Base-by-base conservation (phyloP, 2,888 invertebrate genomes). In the Euspilapteryx auroguttella region DNA sequence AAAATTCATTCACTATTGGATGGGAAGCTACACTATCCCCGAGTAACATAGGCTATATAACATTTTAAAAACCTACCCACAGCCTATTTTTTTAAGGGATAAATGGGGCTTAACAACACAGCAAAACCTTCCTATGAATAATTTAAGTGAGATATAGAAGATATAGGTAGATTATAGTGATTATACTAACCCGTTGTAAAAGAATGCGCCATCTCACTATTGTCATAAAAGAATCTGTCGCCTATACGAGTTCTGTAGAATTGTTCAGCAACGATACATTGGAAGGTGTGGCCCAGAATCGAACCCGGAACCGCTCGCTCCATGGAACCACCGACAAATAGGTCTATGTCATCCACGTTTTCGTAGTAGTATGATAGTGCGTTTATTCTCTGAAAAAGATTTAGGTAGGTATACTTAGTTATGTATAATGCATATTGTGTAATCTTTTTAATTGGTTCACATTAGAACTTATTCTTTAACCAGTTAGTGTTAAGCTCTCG, bases 261-360 rank as follows among this genome's bases (percentile, higher is more conserved):
- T 66, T 94, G 94, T 52, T 89, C 89, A 0, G 87, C 86, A 9
- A 94, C 71, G 34, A 95, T 86, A 51, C 94, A 94, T 32, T 91
- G 81, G 71, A 94, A 92, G 0, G 94, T 93, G 28, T 92, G 92
- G 0, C 95, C 94, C 1, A 89, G 79, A 21, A 90, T 71, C 0
- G 92, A 85, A 9, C 86, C 91, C 3, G 81, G 79, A 1, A 91
- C 83, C 31, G 85, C 83, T 0, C 65, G 59, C 64, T 95, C 95
- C 40, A 93, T 58, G 1, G 89, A 80, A 0, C 88, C 94, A 2
- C 91, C 95, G 4, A 93, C 88, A 29, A 87, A 89, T 25, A 94
- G 51, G 45, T 95, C 94, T 6, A 95, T 84, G 56, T 94, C 94
- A 33, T 93, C 91, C 0, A 87, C 87, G 34, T 78, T 80, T 38